Percentiles rank a stretch among this genome's conserved stretches.
phyloP scores from a whole-genome alignment of 2,888 invertebrate genomes.

The Mesorhabditis spiculigera region DNA sequence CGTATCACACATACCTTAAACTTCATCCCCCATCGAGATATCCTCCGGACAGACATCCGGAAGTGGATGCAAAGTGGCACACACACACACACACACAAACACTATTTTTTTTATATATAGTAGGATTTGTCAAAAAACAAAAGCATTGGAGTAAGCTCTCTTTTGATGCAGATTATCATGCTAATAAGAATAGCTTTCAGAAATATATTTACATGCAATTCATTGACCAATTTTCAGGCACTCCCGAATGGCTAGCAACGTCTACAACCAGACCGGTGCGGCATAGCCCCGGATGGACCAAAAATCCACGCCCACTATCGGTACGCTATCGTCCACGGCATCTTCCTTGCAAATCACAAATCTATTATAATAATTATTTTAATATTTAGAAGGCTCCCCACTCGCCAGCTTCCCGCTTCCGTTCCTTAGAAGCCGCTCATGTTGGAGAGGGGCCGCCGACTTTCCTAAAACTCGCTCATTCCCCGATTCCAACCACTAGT shows the following conservation, averaged over 20 bases:
- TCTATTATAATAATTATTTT: neutral
- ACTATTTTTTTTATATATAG: no score
- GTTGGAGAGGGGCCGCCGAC: neutral
- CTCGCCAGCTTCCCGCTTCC: slow-evolving; percentile 2
- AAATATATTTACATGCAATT: no score
- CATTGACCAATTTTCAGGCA: neutral
- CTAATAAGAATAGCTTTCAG: no score
- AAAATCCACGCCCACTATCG: neutral
- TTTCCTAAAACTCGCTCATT: neutral
- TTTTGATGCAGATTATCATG: no score
- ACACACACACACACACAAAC: no score
- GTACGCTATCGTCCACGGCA: neutral
- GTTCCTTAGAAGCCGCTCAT: neutral
- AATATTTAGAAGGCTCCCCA: neutral
- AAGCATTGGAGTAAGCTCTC: no score
- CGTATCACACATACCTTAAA: no score
- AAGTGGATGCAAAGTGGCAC: no score
- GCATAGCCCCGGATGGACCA: neutral
- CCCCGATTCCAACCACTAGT: neutral
- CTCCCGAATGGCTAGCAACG: neutral
- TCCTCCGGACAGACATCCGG: no score
- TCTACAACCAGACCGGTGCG: neutral
- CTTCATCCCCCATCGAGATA: no score
- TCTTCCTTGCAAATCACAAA: neutral
- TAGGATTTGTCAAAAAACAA: no score